phyloP scores from a whole-genome alignment of 2,113 vertebrate genomes.

The Campylomormyrus numenius region DNA sequence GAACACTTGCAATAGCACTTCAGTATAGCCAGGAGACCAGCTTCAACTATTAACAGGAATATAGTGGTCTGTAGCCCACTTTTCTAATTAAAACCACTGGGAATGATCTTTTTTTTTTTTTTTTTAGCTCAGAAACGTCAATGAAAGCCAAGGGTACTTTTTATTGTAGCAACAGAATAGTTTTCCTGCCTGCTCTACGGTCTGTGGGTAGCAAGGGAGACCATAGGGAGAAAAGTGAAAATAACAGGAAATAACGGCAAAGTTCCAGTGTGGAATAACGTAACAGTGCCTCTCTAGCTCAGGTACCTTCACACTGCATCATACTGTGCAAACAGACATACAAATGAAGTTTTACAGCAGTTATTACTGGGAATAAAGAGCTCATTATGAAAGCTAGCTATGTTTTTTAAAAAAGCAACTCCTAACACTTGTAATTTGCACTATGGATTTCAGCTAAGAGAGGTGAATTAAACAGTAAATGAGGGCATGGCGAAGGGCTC shows the following conservation, averaged over 20 bases:
- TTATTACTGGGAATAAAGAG: conserved; percentile 42
- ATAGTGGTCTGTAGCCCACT: conserved; percentile 49
- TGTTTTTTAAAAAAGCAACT: conserved; percentile 17
- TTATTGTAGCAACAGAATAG: background rate
- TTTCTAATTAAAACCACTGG: conserved; percentile 70
- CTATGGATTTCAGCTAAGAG: conserved; percentile 64
- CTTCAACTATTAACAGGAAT: conserved; percentile 57
- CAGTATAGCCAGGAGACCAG: conserved; percentile 57
- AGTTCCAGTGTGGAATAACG: background rate
- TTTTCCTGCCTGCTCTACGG: background rate
- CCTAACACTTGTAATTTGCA: conserved; percentile 51
- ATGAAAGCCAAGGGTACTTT: conserved; percentile 46
- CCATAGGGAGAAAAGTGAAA: conserved; percentile 17
- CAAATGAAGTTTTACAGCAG: background rate
- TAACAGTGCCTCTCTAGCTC: background rate
- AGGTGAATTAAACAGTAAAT: conserved; percentile 66
- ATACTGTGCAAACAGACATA: conserved; percentile 20
- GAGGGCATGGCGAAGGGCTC: conserved; percentile 46
- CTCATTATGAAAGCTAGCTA: conserved; percentile 18
- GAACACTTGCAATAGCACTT: conserved; percentile 44
- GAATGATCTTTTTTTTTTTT: conserved; percentile 40
- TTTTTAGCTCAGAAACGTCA: conserved; percentile 43
- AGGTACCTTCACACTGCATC: conserved; percentile 17
- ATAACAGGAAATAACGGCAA: background rate
- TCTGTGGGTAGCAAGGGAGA: conserved; percentile 13